Evolutionary conservation across 2,888 invertebrate species (phyloP).

Genomic region (Boloria selene): DNA sequence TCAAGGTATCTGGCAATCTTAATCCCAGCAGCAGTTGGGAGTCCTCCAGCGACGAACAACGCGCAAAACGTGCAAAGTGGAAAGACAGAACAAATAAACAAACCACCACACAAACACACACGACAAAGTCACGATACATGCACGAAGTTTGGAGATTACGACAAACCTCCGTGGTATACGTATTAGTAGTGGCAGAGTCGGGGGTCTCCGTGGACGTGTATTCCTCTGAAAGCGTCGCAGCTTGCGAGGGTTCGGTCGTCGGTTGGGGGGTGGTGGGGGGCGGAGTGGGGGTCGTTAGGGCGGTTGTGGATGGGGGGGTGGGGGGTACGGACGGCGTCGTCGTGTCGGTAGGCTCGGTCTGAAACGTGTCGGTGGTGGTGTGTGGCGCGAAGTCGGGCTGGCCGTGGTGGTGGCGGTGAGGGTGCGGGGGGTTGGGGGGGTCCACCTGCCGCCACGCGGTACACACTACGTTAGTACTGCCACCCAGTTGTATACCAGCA

Average conservation of each 20-base stretch:
- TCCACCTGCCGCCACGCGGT: constrained; percentile 68
- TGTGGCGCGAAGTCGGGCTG: constrained; percentile 61
- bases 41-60: constrained; percentile 13
- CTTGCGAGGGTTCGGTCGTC: constrained; percentile 44
- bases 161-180: constrained; percentile 79
- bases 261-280: constrained; percentile 45
- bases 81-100: constrained; percentile 21
- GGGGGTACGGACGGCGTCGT: constrained; percentile 49
- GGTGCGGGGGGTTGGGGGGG: constrained; percentile 57
- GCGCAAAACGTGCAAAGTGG: constrained; percentile 30
- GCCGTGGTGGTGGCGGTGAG: constrained; percentile 77
- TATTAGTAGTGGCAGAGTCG: constrained; percentile 70
- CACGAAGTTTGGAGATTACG: constrained; percentile 54
- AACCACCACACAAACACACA: constrained; percentile 17
- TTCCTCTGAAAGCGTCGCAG: constrained; percentile 55
- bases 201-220: constrained; percentile 55
- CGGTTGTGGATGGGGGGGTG: constrained; percentile 43
- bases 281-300: constrained; percentile 46
- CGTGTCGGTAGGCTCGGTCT: constrained; percentile 66
- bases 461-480: constrained; percentile 76
- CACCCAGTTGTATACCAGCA: constrained; percentile 48
- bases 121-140: constrained; percentile 35
- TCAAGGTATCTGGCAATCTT: background rate
- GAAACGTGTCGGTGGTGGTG: constrained; percentile 76
- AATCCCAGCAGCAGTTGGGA: constrained; percentile 13